These are phyloP conservation scores for Thelaira solivaga DNA, from an alignment of 2,888 invertebrate species.

Conservation along the genomic window DNA sequence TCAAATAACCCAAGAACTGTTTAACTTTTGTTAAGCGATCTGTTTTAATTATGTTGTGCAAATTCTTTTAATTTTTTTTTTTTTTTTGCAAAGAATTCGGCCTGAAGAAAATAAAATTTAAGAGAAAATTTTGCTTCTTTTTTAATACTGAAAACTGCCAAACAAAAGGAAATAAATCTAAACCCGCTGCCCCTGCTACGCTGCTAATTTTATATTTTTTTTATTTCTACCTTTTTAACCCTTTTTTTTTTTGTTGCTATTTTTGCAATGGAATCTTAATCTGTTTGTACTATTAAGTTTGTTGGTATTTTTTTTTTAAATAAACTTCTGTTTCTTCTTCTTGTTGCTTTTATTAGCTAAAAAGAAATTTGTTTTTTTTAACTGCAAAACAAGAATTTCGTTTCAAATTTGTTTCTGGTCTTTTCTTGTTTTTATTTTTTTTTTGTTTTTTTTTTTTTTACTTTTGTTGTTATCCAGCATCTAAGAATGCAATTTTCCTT, in stretches of 20 bases:
- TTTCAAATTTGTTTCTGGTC: slow-evolving; percentile 28
- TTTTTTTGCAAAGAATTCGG: too few species aligned
- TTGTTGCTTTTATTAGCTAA: slow-evolving; percentile 9
- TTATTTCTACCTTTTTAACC: slow-evolving; percentile 13
- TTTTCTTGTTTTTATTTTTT: not conserved
- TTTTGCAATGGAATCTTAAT: not conserved
- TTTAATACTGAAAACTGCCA: too few species aligned
- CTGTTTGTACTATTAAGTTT: slow-evolving; percentile 13
- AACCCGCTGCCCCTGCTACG: too few species aligned
- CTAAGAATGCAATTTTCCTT: slow-evolving; percentile 59
- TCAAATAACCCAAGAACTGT: too few species aligned
- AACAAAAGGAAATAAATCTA: too few species aligned
- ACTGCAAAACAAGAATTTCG: slow-evolving; percentile 41
- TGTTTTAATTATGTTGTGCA: too few species aligned
- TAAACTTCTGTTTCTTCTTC: not conserved
- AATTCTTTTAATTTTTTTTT: too few species aligned
- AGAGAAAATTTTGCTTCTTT: too few species aligned
- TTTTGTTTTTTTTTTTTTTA: slow-evolving; percentile 3
- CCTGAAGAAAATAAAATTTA: too few species aligned
- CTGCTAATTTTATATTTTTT: not conserved
- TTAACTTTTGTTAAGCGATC: too few species aligned
- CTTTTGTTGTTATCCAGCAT: slow-evolving; percentile 27
- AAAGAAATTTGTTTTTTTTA: slow-evolving; percentile 50
- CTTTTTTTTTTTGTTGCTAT: slow-evolving; percentile 30
- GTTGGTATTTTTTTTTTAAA: slow-evolving; percentile 42